These are phyloP conservation scores for Oopsacas minuta DNA, from an alignment of 37 sponge, comb jelly and placozoan species.

Conservation along the genomic window DNA sequence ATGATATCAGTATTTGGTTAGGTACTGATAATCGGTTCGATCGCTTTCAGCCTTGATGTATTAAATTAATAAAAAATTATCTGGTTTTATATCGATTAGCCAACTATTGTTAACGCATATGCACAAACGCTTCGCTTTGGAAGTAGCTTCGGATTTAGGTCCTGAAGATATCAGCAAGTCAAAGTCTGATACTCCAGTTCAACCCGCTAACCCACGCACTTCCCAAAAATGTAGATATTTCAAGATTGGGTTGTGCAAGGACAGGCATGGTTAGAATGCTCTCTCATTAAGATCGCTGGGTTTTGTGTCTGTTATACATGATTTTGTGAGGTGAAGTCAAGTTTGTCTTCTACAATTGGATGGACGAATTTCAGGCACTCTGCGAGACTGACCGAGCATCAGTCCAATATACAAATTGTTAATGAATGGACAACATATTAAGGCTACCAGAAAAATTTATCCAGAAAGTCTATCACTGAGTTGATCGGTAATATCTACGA, in stretches of 20 bases:
- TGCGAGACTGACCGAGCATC: neutral
- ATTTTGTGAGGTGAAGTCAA: constrained; percentile 15
- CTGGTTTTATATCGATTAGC: neutral
- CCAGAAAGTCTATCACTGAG: neutral
- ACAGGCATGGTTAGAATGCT: constrained; percentile 18
- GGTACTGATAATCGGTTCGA: neutral
- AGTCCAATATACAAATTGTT: neutral
- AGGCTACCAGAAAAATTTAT: neutral
- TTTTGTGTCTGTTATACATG: constrained; percentile 2
- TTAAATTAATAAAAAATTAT: neutral
- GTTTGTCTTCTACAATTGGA: constrained; percentile 3
- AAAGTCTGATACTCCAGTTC: constrained; percentile 19
- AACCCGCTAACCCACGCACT: constrained; percentile 5
- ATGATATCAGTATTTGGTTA: neutral
- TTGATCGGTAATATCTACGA: neutral
- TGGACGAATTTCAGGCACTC: constrained; percentile 17
- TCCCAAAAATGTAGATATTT: constrained; percentile 7
- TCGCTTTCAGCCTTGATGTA: neutral
- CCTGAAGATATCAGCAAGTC: constrained; percentile 14
- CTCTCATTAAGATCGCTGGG: neutral
- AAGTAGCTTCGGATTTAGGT: constrained; percentile 14
- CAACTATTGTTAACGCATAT: neutral
- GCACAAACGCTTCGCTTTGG: constrained; percentile 8
- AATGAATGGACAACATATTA: neutral
- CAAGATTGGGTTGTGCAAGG: constrained; percentile 16